Evolutionary conservation across 1,140 invertebrate species (phyloP).

Genomic region (Psilanteris sp.): DNA sequence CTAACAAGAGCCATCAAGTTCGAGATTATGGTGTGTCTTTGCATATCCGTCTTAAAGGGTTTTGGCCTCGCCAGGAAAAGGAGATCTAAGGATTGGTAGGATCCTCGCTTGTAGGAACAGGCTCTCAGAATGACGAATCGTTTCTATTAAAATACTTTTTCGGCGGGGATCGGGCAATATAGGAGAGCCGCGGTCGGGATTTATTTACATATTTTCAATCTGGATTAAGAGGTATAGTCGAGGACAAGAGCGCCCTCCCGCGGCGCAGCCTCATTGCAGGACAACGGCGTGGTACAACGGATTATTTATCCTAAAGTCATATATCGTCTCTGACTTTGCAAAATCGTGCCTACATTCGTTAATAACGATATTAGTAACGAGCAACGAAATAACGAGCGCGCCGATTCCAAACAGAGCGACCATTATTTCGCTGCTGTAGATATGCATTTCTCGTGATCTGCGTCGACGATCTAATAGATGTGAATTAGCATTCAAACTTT

Average conservation of each 20-base stretch:
- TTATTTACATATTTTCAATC: slow-evolving; percentile 81
- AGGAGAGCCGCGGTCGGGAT: slow-evolving; percentile 72
- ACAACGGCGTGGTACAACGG: slow-evolving; percentile 18
- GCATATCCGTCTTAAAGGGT: slow-evolving; percentile 58
- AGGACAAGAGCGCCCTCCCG: slow-evolving; percentile 57
- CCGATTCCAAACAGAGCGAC: slow-evolving; percentile 12
- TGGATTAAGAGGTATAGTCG: slow-evolving; percentile 78
- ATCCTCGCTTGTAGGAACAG: slow-evolving; percentile 53
- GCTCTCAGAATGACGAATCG: slow-evolving; percentile 78
- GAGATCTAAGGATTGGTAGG: slow-evolving; percentile 56
- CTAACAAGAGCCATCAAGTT: slow-evolving; percentile 54
- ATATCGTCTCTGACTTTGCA: slow-evolving; percentile 60
- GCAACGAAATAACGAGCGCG: slow-evolving; percentile 38
- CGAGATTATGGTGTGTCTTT: slow-evolving; percentile 40
- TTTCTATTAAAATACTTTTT: slow-evolving; percentile 81
- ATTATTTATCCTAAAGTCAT: slow-evolving; percentile 63
- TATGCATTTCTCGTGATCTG: slow-evolving; percentile 1
- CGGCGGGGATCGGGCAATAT: slow-evolving; percentile 76
- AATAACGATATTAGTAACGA: slow-evolving; percentile 59
- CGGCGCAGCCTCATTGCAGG: slow-evolving; percentile 53
- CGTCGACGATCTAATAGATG: background rate
- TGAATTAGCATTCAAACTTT: slow-evolving; percentile 10
- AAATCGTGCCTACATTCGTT: slow-evolving; percentile 52
- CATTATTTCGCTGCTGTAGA: slow-evolving; percentile 21
- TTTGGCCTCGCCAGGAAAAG: slow-evolving; percentile 52